Evolutionary conservation across 2,113 vertebrate genomes (phyloP), one percentile per base, ranked within the genome.

Genomic region (Petromus typicus): DNA sequence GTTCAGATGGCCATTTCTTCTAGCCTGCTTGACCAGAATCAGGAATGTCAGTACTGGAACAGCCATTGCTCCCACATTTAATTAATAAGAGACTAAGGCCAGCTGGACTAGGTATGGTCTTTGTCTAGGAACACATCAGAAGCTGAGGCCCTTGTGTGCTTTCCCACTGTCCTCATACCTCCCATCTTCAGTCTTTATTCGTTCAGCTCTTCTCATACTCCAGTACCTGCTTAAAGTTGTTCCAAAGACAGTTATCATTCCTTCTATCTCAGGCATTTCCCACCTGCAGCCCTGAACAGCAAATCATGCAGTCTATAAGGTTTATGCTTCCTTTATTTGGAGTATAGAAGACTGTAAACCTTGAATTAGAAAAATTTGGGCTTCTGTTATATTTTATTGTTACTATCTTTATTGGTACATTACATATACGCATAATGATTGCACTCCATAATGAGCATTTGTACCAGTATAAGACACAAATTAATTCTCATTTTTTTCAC

Each of bases 91-190:
- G 6, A 32, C 66, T 45, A 9, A 96, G 59, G 11, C 81, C 34
- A 0, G 0, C 6, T 89, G 95, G 43, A 79, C 45, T 88, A 95
- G 73, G 18, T 25, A 69, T 51, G 48, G 48, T 51, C 40, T 7
- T 94, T 92, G 71, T 93, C 82, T 75, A 90, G 95, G 86, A 93
- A 59, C 71, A 93, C 25, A 95, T 34, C 86, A 18, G 69, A 90
- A 40, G 67, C 85, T 3, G 34, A 71, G 37, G 84, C 48, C 43
- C 17, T 17, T 80, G 43, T 88, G 59, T 86, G 20, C 20, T 59
- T 14, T 30, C 66, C 93, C 48, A 79, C 51, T 61, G 13, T 14
- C 37, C 61, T 59, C 32, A 18, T 7, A 27, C 25, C 37, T 45
- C 12, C 6, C 16, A 30, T 34, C 30, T 43, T 83, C 30, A 34